Evolutionary conservation across 2,113 vertebrate genomes (phyloP).

Genomic region (Spilogale gracilis): DNA sequence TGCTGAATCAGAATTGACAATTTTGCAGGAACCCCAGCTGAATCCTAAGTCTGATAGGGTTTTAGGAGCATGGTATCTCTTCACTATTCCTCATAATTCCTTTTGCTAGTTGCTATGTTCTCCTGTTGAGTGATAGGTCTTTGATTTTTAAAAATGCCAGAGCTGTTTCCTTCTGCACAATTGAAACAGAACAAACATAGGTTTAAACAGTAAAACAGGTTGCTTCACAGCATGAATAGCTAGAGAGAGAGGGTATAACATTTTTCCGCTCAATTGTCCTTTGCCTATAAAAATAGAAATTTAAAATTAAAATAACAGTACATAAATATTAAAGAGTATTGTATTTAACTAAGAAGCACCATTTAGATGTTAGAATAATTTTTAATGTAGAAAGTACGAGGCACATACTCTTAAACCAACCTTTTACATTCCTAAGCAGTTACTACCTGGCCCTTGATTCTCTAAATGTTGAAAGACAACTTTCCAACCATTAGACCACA

Average conservation of each 20-base stretch:
- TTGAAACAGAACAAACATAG: conserved; percentile 80
- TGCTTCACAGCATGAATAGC: conserved; percentile 80
- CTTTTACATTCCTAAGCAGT: not conserved
- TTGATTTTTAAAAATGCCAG: conserved; percentile 79
- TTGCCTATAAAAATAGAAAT: conserved; percentile 74
- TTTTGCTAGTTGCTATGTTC: conserved; percentile 57
- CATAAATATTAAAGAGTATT: conserved; percentile 71
- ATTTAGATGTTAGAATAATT: conserved; percentile 45
- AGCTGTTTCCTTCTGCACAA: conserved; percentile 73
- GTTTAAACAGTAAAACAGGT: conserved; percentile 81
- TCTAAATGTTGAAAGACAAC: conserved; percentile 18
- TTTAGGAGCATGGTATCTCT: conserved; percentile 57
- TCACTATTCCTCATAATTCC: conserved; percentile 55
- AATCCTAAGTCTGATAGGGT: not conserved
- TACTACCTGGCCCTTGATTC: conserved; percentile 3
- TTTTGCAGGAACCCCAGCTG: conserved; percentile 35
- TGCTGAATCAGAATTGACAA: not conserved
- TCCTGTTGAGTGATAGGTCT: conserved; percentile 77
- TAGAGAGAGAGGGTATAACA: conserved; percentile 50
- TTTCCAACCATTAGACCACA: not conserved
- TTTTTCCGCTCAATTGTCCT: conserved; percentile 74
- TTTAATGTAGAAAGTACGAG: not conserved
- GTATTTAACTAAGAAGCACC: conserved; percentile 17
- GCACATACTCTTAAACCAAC: conserved; percentile 4
- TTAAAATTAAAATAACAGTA: conserved; percentile 72